A percentile compares a stretch with the other conserved stretches of the same genome.
Conservation (phyloP, 1,140 invertebrate species). For the Trachymyrmex cornetzi region DNA sequence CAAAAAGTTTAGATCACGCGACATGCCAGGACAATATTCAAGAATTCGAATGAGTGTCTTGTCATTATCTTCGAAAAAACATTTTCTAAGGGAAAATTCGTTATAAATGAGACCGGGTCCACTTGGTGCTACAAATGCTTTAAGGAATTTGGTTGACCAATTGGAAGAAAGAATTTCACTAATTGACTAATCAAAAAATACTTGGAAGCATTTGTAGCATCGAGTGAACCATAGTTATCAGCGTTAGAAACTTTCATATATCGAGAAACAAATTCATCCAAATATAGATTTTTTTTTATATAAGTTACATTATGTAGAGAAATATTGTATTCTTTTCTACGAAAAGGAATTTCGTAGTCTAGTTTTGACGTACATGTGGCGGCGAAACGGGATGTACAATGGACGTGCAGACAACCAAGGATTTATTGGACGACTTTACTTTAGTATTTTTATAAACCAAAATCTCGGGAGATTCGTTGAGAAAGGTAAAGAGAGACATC, state of each 20-base stretch:
- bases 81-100: background rate
- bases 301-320: background rate
- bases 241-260: background rate
- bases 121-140: too few species aligned
- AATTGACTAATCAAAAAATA: too few species aligned
- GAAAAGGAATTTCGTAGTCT: constrained; percentile 19
- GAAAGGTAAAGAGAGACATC: background rate
- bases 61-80: background rate
- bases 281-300: background rate
- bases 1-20: background rate
- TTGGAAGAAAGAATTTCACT: too few species aligned
- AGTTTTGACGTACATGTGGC: background rate
- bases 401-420: constrained; percentile 9
- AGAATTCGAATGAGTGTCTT: background rate
- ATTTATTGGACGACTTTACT: constrained; percentile 44
- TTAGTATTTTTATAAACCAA: constrained; percentile 49
- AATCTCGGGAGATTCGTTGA: background rate
- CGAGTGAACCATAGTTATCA: background rate
- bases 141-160: too few species aligned
- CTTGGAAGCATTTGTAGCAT: too few species aligned
- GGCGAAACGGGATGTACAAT: constrained; percentile 1
- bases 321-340: background rate
- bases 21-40: background rate
- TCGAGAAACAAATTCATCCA: background rate
- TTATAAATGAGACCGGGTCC: background rate